A percentile compares a stretch with the other conserved stretches of the same genome.
These are phyloP conservation scores for Ooceraea biroi DNA, from an alignment of 1,140 invertebrate genomes.

Conservation along the genomic window DNA sequence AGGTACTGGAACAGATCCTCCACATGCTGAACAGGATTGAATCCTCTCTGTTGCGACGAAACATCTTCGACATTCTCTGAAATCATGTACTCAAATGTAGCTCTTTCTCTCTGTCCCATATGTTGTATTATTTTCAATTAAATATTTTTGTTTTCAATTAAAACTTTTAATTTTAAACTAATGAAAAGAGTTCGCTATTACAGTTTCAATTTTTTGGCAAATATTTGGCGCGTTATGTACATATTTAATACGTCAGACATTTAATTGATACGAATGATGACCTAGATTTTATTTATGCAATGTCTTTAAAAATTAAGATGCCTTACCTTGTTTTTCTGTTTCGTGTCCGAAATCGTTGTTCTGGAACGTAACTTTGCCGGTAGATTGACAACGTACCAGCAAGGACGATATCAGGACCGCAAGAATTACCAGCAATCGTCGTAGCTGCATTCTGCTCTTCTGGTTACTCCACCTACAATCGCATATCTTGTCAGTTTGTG, in stretches of 20 bases:
- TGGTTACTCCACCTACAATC: conserved; percentile 55
- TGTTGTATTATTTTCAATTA: conserved; percentile 14
- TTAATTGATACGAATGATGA: not conserved
- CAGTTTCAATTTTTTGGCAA: not conserved
- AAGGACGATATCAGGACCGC: conserved; percentile 72
- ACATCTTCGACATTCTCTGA: conserved; percentile 52
- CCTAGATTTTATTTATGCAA: not conserved
- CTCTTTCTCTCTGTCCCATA: not conserved
- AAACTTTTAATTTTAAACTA: conserved; percentile 5
- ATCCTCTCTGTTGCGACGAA: conserved; percentile 32
- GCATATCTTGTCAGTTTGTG: conserved; percentile 29
- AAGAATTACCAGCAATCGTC: conserved; percentile 77
- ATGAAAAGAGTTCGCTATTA: not conserved
- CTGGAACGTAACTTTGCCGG: conserved; percentile 78
- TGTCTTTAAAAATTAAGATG: not conserved
- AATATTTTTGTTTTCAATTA: too few species aligned
- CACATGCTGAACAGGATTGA: conserved; percentile 85
- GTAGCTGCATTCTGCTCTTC: conserved; percentile 77
- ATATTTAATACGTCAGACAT: not conserved
- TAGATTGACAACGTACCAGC: conserved; percentile 69
- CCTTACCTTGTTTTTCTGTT: conserved; percentile 78
- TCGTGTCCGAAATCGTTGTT: conserved; percentile 73
- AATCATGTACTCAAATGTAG: conserved; percentile 50
- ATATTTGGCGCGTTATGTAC: too few species aligned
- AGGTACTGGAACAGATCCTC: conserved; percentile 91